These are phyloP conservation scores for Lagorchestes hirsutus DNA, from an alignment of 2,797 vertebrate genomes.

Conservation along the genomic window DNA sequence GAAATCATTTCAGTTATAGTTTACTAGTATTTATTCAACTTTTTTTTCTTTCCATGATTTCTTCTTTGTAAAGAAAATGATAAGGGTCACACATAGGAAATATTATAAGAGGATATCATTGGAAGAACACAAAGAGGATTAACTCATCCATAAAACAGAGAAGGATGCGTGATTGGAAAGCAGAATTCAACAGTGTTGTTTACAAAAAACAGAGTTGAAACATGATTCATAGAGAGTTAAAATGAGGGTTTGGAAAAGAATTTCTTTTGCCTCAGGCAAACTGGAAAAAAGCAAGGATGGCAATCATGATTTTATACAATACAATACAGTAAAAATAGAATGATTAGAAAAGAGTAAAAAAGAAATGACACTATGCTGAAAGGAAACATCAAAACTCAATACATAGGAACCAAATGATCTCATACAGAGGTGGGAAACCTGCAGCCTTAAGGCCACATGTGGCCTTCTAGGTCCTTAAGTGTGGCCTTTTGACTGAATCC, in stretches of 20 bases:
- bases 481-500: too few relatives aligned
- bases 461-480: too few relatives aligned
- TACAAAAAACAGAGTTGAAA: neutral
- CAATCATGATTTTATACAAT: neutral
- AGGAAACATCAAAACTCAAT: neutral
- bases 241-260: neutral
- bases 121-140: neutral
- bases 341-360: neutral
- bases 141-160: neutral
- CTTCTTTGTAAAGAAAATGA: neutral
- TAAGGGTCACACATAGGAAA: neutral
- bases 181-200: neutral
- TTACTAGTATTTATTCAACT: neutral
- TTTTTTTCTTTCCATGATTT: neutral
- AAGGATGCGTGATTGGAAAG: neutral
- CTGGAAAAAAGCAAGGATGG: neutral
- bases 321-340: neutral
- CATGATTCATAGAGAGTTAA: neutral
- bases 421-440: too few relatives aligned
- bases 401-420: neutral
- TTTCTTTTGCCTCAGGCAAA: neutral
- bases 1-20: neutral
- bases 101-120: neutral
- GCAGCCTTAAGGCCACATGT: too few relatives aligned
- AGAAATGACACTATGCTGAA: neutral